Percentiles rank a stretch among this genome's conserved stretches.
Conservation (phyloP, 2,797 vertebrate species). For the Emydoidea blandingii region DNA sequence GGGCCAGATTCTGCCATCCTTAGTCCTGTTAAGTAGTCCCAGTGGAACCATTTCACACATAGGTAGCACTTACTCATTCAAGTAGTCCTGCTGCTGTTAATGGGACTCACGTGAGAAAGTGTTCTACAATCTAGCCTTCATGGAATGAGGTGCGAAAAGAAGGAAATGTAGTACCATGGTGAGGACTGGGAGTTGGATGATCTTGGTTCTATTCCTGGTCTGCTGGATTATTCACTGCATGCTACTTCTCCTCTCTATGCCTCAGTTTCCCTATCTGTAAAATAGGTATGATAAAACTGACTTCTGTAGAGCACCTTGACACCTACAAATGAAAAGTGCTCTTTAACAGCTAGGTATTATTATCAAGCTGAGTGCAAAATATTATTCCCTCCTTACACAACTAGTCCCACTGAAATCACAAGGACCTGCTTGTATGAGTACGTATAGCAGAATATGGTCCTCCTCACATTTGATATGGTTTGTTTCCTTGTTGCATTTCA, state of each 20-base stretch:
- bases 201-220: neutral
- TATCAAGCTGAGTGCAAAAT: neutral
- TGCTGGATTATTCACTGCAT: neutral
- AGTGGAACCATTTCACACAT: neutral
- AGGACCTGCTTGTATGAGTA: neutral
- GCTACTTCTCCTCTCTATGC: neutral
- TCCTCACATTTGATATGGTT: neutral
- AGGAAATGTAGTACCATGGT: neutral
- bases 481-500: neutral
- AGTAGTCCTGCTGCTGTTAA: neutral
- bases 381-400: neutral
- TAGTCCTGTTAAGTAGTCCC: too few species aligned
- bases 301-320: neutral
- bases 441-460: neutral
- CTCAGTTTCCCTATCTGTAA: neutral
- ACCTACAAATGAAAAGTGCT: neutral
- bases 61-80: neutral
- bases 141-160: neutral
- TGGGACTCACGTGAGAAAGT: neutral
- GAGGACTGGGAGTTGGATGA: neutral
- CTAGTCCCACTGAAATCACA: neutral
- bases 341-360: neutral
- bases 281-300: neutral
- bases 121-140: neutral
- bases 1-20: too few species aligned